Conservation (phyloP, 2,888 invertebrate species). For the Cephus pygmeus region DNA sequence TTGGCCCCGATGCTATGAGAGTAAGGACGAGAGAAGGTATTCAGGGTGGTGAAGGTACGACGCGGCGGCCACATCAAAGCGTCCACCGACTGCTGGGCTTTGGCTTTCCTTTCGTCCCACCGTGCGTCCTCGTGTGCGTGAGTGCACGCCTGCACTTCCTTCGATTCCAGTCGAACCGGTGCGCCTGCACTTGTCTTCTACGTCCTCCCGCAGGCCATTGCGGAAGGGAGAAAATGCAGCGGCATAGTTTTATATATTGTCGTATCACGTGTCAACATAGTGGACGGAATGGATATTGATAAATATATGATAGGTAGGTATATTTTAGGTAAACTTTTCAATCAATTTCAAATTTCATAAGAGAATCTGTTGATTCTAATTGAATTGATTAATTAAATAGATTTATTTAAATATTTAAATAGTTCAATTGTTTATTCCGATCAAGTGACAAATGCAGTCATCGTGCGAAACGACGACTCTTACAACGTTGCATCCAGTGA, state of each 20-base stretch:
- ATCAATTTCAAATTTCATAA: no score
- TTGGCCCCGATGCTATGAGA: slow-evolving; percentile 12
- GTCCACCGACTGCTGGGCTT: slow-evolving; percentile 56
- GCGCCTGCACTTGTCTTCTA: slow-evolving; percentile 28
- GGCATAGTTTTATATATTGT: slow-evolving; percentile 39
- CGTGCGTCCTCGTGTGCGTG: slow-evolving; percentile 39
- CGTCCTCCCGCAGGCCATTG: background rate
- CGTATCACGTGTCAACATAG: slow-evolving; percentile 13
- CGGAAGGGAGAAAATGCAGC: slow-evolving; percentile 41
- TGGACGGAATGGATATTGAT: background rate
- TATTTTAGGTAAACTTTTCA: background rate
- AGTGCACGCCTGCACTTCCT: slow-evolving; percentile 35
- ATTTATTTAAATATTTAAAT: background rate
- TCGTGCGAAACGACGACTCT: background rate
- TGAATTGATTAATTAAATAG: no score
- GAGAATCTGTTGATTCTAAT: no score
- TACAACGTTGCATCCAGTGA: background rate
- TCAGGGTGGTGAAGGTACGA: slow-evolving; percentile 54
- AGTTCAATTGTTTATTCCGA: background rate
- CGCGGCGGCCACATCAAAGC: slow-evolving; percentile 61
- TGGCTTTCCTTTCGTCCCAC: slow-evolving; percentile 28
- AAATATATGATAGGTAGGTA: background rate
- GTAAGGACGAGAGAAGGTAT: slow-evolving; percentile 48
- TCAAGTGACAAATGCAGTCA: background rate
- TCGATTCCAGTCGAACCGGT: slow-evolving; percentile 61